phyloP scores from a whole-genome alignment of 2,113 vertebrate species.

The Hassar affinis region DNA sequence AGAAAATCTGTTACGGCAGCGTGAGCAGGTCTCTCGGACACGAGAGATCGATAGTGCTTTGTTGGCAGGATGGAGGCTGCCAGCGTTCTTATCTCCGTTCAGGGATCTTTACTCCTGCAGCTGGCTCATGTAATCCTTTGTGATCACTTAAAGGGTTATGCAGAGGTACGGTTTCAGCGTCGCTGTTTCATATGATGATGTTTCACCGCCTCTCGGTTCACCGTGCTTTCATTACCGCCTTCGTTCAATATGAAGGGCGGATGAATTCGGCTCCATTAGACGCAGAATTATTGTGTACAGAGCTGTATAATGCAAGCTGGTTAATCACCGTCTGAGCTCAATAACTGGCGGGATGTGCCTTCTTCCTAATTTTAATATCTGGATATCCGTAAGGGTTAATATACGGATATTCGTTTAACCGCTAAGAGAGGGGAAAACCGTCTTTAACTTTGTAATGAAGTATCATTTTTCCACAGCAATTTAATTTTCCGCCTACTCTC shows the following conservation, averaged over 20 bases:
- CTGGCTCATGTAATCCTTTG: constrained; percentile 29
- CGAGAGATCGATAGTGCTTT: constrained; percentile 50
- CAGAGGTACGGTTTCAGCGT: neutral
- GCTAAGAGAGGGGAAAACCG: neutral
- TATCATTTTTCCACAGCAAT: neutral
- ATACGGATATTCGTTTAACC: neutral
- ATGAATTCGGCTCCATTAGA: neutral
- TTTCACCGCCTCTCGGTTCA: constrained; percentile 1
- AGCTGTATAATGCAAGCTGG: neutral
- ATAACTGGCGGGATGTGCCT: neutral
- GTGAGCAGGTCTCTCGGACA: constrained; percentile 29
- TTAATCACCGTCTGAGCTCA: neutral
- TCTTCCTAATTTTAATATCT: neutral
- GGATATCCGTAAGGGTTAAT: neutral
- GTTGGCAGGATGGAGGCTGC: constrained; percentile 40
- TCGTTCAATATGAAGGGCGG: neutral
- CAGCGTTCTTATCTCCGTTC: constrained; percentile 5
- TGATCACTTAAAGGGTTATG: constrained; percentile 17
- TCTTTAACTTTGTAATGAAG: neutral
- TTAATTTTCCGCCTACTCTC: no score
- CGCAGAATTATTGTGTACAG: neutral
- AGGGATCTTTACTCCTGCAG: constrained; percentile 12
- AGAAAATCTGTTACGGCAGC: constrained; percentile 42
- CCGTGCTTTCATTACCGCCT: neutral
- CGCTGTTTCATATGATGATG: neutral